Base-by-base conservation (phyloP, 2,888 invertebrate genomes). In the Tridacna crocea region DNA sequence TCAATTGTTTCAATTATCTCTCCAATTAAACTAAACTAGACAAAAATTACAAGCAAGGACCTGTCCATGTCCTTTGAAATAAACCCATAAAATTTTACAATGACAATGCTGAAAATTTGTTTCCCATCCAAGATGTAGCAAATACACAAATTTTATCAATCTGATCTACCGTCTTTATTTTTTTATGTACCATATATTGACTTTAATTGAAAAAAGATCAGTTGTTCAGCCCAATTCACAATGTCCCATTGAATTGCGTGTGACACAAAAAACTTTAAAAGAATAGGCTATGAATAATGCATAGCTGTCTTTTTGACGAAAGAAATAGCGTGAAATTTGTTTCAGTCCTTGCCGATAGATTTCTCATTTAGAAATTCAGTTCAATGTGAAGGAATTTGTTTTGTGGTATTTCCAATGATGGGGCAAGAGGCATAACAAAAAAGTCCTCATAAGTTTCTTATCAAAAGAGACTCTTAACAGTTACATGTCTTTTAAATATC, bases 101-200 rank as follows among this genome's bases (percentile, higher is more conserved):
- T 70, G 51, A 70, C 70, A 70, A 70, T 70, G 26, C 47, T n/a
- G 51, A 51, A 51, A 70, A 70, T 51, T 26, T 70, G 70, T 47
- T 26, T 19, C 24, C 70, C 60, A 46, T 61, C 13, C 17, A 19
- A 19, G 36, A 61, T 61, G 74, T 60, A 24, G 47, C 63, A 66
- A 75, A 75, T 66, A 75, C 51, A 75, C 65, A 48, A 66, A 75
- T 48, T 22, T 65, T 63, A 24, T 47, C 65, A 65, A 66, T 63
- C 19, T 75, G 75, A 55, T 46, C 65, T 66, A 75, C 26, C 48
- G 36, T 51, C 36, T 58, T 72, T 78, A 65, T 72, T 36, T 47
- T 78, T 72, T 72, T 78, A 78, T 72, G 72, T 78, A 78, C 72
- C 72, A 48, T 72, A 72, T 61, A 78, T 65, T 55, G 73, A 78